A percentile compares a stretch with the other conserved stretches of the same genome.
These are phyloP conservation scores for Vireo griseus DNA, from an alignment of 2,797 vertebrate species.

Conservation along the genomic window DNA sequence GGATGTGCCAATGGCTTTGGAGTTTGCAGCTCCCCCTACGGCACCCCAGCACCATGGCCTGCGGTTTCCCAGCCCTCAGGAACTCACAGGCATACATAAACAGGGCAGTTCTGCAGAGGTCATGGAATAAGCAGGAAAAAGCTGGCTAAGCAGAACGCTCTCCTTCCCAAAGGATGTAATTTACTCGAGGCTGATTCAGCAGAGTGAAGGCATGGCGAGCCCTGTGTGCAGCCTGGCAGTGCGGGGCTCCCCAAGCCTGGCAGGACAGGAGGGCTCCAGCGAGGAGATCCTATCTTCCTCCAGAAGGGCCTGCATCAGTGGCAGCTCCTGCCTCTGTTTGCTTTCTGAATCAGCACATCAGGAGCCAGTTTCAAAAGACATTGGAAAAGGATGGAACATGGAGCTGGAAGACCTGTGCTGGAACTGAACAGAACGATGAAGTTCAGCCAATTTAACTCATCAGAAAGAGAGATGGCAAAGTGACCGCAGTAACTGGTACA, in stretches of 20 bases:
- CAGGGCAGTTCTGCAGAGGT: slow-evolving; percentile 33
- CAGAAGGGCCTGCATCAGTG: background rate
- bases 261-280: background rate
- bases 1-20: accelerated
- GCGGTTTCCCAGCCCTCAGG: background rate
- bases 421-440: background rate
- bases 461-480: background rate
- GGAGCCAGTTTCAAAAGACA: background rate
- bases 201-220: background rate
- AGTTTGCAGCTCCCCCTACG: background rate
- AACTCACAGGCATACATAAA: background rate
- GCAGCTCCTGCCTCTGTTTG: background rate
- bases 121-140: background rate
- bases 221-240: background rate
- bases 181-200: slow-evolving; percentile 46
- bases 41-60: background rate
- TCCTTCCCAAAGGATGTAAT: slow-evolving; percentile 31
- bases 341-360: background rate
- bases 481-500: background rate
- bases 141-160: background rate
- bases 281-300: background rate
- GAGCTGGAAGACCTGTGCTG: background rate
- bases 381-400: background rate
- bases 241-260: background rate
- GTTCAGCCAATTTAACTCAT: background rate